Base-by-base conservation (phyloP, 1,140 invertebrate species). In the Batillaria attramentaria region DNA sequence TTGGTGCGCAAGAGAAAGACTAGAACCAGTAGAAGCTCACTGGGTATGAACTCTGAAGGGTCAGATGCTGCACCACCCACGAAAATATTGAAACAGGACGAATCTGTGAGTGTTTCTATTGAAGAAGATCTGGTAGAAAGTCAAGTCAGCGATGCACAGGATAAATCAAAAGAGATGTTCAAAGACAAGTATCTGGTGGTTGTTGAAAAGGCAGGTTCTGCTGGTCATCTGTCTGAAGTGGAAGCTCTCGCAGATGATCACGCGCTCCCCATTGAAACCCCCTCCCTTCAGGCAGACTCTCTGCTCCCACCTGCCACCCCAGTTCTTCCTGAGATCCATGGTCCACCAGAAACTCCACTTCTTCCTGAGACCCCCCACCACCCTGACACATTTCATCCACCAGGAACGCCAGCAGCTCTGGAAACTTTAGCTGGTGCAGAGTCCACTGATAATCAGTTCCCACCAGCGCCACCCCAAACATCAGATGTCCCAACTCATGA, bases 151-250 rank as follows among this genome's bases (percentile, higher is more conserved):
- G n/a, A n/a, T n/a, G n/a, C 68, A 46, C 39, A 31, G 10, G 68
- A 43, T 3, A 28, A 5, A 18, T 43, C 31, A 4, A 75, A 75
- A 60, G 57, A 75, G 2, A n/a, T 41, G 24, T 37, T 75, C 35
- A 75, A 75, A 62, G 57, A 60, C 28, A 75, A 75, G 54, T 75
- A 75, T 62, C 46, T 75, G 54, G 50, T 75, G 54, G 10, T 75
- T 62, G 35, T 75, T 16, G 73, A 39, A n/a, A 75, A 75, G 35
- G 20, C 54, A 41, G 73, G 57, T 37, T 18, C 54, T n/a, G 16
- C 35, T 33, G 73, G 62, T n/a, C 62, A 16, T 31, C 24, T 39
- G 0, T 57, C 33, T 41, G 54, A 57, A 20, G 13, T 24, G 16
- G 57, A 42, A 24, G 57, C 54, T 18, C 54, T 37, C 54, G 42